Evolutionary conservation across 2,888 invertebrate genomes (phyloP), one percentile per base, ranked within the genome.

Genomic region (Drosophila pseudotakahashii): DNA sequence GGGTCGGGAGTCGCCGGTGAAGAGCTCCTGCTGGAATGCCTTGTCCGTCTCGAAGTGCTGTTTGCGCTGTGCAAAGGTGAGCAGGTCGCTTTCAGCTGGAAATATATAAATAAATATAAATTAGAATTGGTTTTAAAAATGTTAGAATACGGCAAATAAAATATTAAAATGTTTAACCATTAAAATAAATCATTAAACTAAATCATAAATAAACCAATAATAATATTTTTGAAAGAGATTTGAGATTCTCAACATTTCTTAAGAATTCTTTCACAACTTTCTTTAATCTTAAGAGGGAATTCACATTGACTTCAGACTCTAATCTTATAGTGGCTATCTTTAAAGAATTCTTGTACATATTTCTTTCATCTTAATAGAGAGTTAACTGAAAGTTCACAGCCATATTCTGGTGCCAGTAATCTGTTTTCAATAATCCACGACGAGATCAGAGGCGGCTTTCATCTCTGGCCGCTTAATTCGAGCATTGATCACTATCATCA

Each of bases 71-170:
- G 97, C 96, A 94, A 97, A 98, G 91, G 95, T 95, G 90, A 96
- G 95, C 93, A 98, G 95, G 94, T 97, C 97, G 91, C 98, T 96
- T 93, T 97, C 97, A 92, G 98, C 98, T 98, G 94, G 95, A 96
- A 61, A 47, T 10, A 3, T n/a, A 4, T 7, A 7, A 11, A 13
- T 34, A 23, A 34, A 10, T 30, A 2, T 7, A 7, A 3, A 13
- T 39, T 5, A 37, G 30, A 34, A 16, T 4, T 16, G 6, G 11
- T 14, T 7, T 3, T 19, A 2, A 19, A 19, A 19, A 19, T 19
- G 19, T 19, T 19, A 19, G 2, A 19, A 19, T 19, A 19, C 2
- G 19, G 19, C 19, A 19, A 2, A 19, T 19, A 19, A 19, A 19
- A 19, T 19, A 19, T 19, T 19, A 19, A 19, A 19, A 2, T 19